Percentiles rank a stretch among this genome's conserved stretches.
Evolutionary conservation across 2,113 vertebrate genomes (phyloP).

Genomic region (Plecotus auritus): DNA sequence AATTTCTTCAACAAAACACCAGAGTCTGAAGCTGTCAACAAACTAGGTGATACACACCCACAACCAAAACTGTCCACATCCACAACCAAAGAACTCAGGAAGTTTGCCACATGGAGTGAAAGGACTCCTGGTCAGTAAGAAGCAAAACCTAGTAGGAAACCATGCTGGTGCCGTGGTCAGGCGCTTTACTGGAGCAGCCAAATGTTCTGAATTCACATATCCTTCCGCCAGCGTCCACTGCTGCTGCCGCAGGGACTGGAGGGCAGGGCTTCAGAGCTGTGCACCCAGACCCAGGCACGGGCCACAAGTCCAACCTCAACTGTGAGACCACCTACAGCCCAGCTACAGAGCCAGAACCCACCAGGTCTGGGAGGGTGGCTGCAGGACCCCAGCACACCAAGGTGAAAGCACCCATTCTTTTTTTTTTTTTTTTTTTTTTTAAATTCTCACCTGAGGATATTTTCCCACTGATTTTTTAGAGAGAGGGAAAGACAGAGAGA

Average conservation of each 20-base stretch:
- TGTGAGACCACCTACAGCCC: background rate
- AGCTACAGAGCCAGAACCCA: background rate
- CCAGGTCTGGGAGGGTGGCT: background rate
- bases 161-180: background rate
- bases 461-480: no score
- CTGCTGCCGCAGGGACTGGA: background rate
- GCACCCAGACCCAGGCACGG: background rate
- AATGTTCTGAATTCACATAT: background rate
- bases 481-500: no score
- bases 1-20: background rate
- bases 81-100: background rate
- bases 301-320: background rate
- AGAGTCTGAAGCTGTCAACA: background rate
- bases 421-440: no score
- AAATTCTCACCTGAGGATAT: no score
- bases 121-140: background rate
- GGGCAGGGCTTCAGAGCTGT: background rate
- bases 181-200: background rate
- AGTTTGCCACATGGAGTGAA: fast-evolving
- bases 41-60: background rate
- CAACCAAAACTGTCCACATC: background rate
- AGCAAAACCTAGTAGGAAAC: background rate
- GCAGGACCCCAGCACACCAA: background rate
- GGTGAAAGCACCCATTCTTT: background rate
- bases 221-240: background rate